A percentile compares a stretch with the other conserved stretches of the same genome.
These are phyloP conservation scores for Dysmachus trigonus DNA, from an alignment of 2,888 invertebrate species.

Conservation along the genomic window DNA sequence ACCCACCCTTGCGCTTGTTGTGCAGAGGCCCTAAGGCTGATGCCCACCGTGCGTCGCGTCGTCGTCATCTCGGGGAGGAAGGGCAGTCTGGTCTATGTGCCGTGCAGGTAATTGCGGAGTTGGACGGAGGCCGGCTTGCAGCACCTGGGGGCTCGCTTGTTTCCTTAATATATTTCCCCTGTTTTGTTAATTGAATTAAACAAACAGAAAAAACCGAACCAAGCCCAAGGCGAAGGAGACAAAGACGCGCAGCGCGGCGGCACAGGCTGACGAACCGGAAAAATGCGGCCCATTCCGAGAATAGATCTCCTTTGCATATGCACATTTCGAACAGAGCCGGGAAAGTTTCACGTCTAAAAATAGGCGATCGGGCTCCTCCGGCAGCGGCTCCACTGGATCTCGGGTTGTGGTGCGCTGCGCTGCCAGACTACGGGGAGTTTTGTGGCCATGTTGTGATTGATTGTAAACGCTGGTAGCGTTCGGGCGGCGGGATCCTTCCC, in stretches of 20 bases:
- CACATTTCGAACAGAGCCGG: background rate
- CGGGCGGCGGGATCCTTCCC: background rate
- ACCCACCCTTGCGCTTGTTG: background rate
- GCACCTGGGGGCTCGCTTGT: background rate
- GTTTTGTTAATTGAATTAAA: constrained; percentile 24
- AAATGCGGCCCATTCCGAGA: constrained; percentile 5
- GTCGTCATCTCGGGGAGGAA: background rate
- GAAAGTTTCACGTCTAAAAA: background rate
- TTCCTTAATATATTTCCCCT: background rate
- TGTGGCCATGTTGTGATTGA: background rate
- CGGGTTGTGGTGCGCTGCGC: background rate
- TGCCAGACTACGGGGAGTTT: background rate
- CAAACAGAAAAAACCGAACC: background rate
- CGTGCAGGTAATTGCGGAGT: background rate
- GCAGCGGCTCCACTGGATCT: background rate
- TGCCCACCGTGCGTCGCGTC: background rate
- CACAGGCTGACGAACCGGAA: background rate
- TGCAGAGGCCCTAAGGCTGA: background rate
- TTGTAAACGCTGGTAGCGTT: background rate
- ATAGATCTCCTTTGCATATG: constrained; percentile 27
- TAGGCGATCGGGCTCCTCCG: background rate
- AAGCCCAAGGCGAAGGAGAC: background rate
- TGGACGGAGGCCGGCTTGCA: background rate
- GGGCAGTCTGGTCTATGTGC: background rate
- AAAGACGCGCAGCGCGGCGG: background rate